These are phyloP conservation scores for Natrix natrix DNA, from an alignment of 2,797 vertebrate genomes.

Conservation along the genomic window DNA sequence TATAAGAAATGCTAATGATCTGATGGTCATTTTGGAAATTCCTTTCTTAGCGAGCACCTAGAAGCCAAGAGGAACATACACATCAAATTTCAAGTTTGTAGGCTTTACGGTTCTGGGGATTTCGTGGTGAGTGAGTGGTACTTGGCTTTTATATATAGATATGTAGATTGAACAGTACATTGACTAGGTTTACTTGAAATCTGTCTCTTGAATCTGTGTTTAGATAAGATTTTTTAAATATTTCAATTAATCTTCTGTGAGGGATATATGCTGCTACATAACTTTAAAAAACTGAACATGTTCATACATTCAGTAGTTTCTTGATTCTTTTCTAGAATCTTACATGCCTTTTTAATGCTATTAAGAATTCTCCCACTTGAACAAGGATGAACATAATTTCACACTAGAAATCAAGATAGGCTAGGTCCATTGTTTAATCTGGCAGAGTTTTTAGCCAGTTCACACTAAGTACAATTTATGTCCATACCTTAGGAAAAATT, in stretches of 20 bases:
- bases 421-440: background rate
- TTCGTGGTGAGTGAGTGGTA: no score
- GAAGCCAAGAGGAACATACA: no score
- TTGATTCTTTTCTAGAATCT: background rate
- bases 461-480: background rate
- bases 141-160: background rate
- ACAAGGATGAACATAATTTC: background rate
- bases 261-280: background rate
- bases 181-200: background rate
- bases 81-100: no score
- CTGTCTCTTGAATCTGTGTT: slow-evolving; percentile 1
- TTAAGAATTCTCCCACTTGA: slow-evolving; percentile 5
- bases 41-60: no score
- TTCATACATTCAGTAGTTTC: slow-evolving; percentile 18
- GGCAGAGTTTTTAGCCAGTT: background rate
- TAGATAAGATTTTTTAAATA: background rate
- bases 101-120: no score
- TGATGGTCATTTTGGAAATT: no score
- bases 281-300: slow-evolving; percentile 39
- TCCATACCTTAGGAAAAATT: background rate
- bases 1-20: no score
- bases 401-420: background rate
- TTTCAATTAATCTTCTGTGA: slow-evolving; percentile 9
- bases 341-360: slow-evolving; percentile 35
- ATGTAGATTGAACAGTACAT: background rate